phyloP scores from a whole-genome alignment of 2,888 invertebrate genomes.

The Marronus borbonicus region DNA sequence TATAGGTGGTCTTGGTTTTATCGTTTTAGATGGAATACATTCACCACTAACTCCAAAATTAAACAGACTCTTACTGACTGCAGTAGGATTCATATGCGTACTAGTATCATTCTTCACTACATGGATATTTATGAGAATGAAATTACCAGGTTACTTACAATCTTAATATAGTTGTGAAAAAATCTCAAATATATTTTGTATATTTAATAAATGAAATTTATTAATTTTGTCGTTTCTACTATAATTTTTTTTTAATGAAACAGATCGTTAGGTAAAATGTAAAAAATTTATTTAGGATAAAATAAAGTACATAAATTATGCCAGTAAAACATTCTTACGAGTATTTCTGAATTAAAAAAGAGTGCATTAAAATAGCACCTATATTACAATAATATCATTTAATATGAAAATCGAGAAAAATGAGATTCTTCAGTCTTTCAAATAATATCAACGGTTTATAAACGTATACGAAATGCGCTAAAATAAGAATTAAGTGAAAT shows the following conservation, averaged over 20 bases:
- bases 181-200: constrained; percentile 29
- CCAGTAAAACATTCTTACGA: constrained; percentile 21
- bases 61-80: constrained; percentile 90
- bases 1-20: constrained; percentile 95
- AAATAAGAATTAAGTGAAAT: constrained; percentile 62
- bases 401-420: neutral
- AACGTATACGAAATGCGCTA: constrained; percentile 68
- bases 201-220: neutral
- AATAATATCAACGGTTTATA: constrained; percentile 52
- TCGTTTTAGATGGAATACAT: constrained; percentile 95
- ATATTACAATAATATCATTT: constrained; percentile 14
- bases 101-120: constrained; percentile 96
- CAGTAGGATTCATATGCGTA: constrained; percentile 93
- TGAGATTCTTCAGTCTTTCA: constrained; percentile 35
- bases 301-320: constrained; percentile 43
- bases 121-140: constrained; percentile 99
- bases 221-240: neutral
- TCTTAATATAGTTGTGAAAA: constrained; percentile 67
- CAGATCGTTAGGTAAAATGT: constrained; percentile 5
- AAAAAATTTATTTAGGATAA: constrained; percentile 25
- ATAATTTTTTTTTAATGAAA: neutral
- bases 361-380: constrained; percentile 32
- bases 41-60: constrained; percentile 92
- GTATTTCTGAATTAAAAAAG: neutral
- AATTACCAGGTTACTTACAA: constrained; percentile 89